Base-by-base conservation (phyloP, 2,797 vertebrate species). In the Scarus forsteni region DNA sequence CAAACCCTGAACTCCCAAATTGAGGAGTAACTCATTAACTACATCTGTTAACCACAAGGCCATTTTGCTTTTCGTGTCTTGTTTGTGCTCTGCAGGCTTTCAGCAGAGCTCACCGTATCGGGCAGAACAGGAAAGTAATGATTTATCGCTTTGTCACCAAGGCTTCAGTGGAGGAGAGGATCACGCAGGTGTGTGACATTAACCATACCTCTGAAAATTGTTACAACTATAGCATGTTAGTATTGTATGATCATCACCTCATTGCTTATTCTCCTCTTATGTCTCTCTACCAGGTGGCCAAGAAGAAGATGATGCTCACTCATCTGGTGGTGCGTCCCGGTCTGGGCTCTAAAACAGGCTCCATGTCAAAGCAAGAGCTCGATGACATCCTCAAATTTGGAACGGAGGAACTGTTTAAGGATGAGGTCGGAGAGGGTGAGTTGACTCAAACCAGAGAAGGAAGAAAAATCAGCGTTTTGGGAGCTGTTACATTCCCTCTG, bases 301-400 rank as follows among this genome's bases (percentile, higher is more conserved):
- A 99, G 94, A 99, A 99, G 90, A 99, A 99, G 89, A 99, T 99
- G 98, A 99, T 99, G 98, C 90, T 99, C 65, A 99, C 98, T 10
- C 98, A 99, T 83, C 92, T 99, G 73, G 98, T 99, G 77, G 98
- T 99, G 79, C 95, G 98, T 46, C 98, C 98, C 0, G 98, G 98
- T 42, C 89, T 99, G 34, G 98, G 98, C 73, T 99, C 98, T 61
- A 99, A 99, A 89, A 99, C 98, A 0, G 98, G 98, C 44, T 99
- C 98, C 77, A 99, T 99, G 98, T 99, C 97, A 53, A 99, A 99
- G 80, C 98, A 99, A 88, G 98, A 99, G 84, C 95, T 99, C 44
- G 98, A 99, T 58, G 97, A 99, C 73, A 99, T 99, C 89, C 96
- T 99, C 59, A 99, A 99, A 85, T 99, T 99, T 86, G 97, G 98